Percentiles rank a stretch among this genome's conserved stretches.
phyloP scores from a whole-genome alignment of 2,113 vertebrate species.

The Salvelinus namaycush region DNA sequence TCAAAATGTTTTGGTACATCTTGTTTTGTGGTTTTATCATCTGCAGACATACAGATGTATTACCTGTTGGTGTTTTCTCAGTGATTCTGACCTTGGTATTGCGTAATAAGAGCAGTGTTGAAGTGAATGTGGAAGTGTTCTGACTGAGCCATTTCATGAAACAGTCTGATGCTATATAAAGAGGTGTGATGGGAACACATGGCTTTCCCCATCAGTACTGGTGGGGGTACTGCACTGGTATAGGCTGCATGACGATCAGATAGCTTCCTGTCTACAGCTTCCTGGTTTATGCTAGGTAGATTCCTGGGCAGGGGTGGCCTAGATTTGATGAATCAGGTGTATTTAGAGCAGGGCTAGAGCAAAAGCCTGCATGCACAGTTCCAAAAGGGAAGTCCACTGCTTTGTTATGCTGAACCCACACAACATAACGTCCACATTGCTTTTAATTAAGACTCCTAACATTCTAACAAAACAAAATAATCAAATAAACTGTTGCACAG shows the following conservation, averaged over 20 bases:
- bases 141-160: slow-evolving; percentile 13
- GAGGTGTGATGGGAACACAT: neutral
- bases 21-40: neutral
- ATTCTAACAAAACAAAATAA: too few relatives aligned
- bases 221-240: neutral
- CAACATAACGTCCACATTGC: too few relatives aligned
- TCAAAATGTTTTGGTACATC: neutral
- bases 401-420: too few relatives aligned
- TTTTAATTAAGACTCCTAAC: too few relatives aligned
- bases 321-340: neutral
- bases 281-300: neutral
- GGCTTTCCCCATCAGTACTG: too few relatives aligned
- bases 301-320: neutral
- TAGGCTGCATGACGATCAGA: neutral
- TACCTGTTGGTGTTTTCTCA: neutral
- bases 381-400: too few relatives aligned
- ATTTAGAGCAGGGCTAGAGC: too few relatives aligned
- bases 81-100: slow-evolving; percentile 20
- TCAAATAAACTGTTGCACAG: too few relatives aligned
- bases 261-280: neutral
- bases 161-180: slow-evolving; percentile 24
- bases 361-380: too few relatives aligned
- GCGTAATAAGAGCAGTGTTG: slow-evolving; percentile 24
- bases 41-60: neutral
- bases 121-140: slow-evolving; percentile 22